Base-by-base conservation (phyloP, 1,140 invertebrate genomes). In the Babylonia areolata region DNA sequence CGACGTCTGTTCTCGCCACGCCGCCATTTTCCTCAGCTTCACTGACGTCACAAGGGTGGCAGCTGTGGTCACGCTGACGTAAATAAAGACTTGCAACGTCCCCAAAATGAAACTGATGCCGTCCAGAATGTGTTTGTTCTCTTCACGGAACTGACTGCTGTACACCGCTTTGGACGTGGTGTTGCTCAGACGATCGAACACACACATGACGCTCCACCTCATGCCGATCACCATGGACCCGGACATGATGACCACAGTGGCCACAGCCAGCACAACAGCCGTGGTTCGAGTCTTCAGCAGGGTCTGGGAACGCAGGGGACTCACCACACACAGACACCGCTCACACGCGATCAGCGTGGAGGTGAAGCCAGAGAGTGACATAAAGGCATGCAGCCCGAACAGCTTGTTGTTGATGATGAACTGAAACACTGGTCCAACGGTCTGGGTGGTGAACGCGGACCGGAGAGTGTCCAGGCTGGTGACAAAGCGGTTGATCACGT, bases 1-100 rank as follows among this genome's bases (percentile, higher is more conserved):
- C 0, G 78, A 80, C 40, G 78, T 80, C 40, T 80, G 15, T 40
- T 51, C 20, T 20, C 80, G 42, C 80, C 80, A 81, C 42, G 46
- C n/a, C n/a, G n/a, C n/a, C n/a, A n/a, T n/a, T n/a, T n/a, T n/a
- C n/a, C n/a, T n/a, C n/a, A n/a, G n/a, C 51, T 64, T 81, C 39
- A 54, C 31, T n/a, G 51, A 23, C n/a, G 80, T 81, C n/a, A 81
- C n/a, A 31, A 23, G 0, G 31, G 80, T 81, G 23, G 51, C 58
- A 15, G 37, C 51, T 31, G 51, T 15, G 11, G 58, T 42, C 2
- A 64, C 46, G 46, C 28, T 64, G 0, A 81, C 37, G 11, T n/a
- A 31, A 9, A 58, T 12, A 11, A 54, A 6, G 12, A 51, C 31
- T 11, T 51, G 20, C 9, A 54, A 3, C n/a, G 28, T 42, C 46